These are phyloP conservation scores for Lacanobia wlatinum DNA, from an alignment of 2,888 invertebrate genomes.

Conservation along the genomic window DNA sequence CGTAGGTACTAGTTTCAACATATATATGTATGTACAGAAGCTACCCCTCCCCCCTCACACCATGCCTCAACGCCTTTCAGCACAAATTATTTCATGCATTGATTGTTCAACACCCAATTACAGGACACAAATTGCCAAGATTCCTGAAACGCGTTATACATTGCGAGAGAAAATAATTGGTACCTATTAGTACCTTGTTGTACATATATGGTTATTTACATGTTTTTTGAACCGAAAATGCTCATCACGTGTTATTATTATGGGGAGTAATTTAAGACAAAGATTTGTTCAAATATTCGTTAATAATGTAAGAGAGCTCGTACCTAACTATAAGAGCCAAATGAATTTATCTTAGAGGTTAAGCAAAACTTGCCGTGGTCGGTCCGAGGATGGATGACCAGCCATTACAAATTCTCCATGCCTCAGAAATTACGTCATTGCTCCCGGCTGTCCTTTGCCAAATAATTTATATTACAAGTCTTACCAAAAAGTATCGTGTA, in stretches of 20 bases:
- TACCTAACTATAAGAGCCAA: neutral
- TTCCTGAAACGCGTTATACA: constrained; percentile 68
- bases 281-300: neutral
- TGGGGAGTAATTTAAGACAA: neutral
- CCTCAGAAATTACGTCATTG: too few relatives aligned
- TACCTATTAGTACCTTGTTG: constrained; percentile 30
- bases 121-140: constrained; percentile 71
- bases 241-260: neutral
- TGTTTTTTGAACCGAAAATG: constrained; percentile 30
- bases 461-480: too few relatives aligned
- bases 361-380: neutral
- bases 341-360: neutral
- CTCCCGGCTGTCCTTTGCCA: too few relatives aligned
- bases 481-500: too few relatives aligned
- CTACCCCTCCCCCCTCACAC: neutral
- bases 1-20: neutral
- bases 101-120: constrained; percentile 81
- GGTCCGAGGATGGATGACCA: too few relatives aligned
- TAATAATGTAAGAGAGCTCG: neutral
- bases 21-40: neutral
- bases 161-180: constrained; percentile 68
- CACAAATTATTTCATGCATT: constrained; percentile 80
- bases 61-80: constrained; percentile 54
- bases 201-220: constrained; percentile 20
- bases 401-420: too few relatives aligned